Conservation (phyloP, 2,888 invertebrate genomes). For the Tromatobia lineatoria region DNA sequence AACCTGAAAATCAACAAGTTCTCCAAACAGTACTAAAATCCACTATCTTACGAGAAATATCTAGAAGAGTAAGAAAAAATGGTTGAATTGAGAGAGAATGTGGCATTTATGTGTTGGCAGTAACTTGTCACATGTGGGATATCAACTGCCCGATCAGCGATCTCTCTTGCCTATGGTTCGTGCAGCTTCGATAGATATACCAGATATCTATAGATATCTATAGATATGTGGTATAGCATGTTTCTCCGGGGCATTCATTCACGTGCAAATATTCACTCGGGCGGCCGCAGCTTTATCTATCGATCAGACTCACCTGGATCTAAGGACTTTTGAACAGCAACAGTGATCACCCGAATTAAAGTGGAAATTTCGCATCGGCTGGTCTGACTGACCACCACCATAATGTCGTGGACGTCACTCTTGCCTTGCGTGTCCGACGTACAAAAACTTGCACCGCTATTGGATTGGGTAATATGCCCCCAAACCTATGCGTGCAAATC, state of each 20-base stretch:
- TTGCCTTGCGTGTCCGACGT: slow-evolving; percentile 3
- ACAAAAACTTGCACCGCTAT: background rate
- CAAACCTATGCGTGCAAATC: slow-evolving; percentile 54
- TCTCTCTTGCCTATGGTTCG: slow-evolving; percentile 46
- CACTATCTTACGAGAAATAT: too few relatives aligned
- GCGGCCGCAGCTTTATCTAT: slow-evolving; percentile 39
- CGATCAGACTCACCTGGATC: slow-evolving; percentile 40
- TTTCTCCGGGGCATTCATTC: slow-evolving; percentile 48
- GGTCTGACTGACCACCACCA: slow-evolving; percentile 17
- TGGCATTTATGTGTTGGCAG: background rate
- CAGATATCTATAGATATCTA: too few relatives aligned
- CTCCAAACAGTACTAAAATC: too few relatives aligned
- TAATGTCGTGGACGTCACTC: slow-evolving; percentile 14
- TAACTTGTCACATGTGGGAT: slow-evolving; percentile 14
- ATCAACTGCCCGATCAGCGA: slow-evolving; percentile 47
- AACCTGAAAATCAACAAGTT: too few relatives aligned
- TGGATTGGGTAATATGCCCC: slow-evolving; percentile 57
- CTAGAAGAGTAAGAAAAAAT: slow-evolving; percentile 1
- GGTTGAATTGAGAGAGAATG: slow-evolving; percentile 3
- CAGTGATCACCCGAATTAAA: background rate
- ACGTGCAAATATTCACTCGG: slow-evolving; percentile 55
- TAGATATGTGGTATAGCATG: slow-evolving; percentile 37
- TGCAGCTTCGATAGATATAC: slow-evolving; percentile 55
- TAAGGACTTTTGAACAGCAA: slow-evolving; percentile 18
- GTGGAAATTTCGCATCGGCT: slow-evolving; percentile 7